Evolutionary conservation across 2,113 vertebrate species (phyloP).

Genomic region (Struthidea cinerea): DNA sequence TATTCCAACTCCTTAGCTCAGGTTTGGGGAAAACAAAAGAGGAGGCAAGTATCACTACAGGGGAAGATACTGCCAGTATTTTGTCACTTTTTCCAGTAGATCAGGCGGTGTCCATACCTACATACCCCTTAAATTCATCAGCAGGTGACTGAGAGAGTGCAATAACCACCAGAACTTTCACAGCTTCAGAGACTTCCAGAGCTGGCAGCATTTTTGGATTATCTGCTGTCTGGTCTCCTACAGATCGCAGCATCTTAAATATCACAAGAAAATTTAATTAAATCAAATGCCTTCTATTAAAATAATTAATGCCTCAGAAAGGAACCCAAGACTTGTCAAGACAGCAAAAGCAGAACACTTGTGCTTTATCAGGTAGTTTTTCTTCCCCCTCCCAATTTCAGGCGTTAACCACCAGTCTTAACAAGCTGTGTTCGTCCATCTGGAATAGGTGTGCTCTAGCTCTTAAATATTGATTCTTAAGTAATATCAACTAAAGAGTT

Average conservation of each 20-base stretch:
- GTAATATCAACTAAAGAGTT: background rate
- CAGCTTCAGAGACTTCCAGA: background rate
- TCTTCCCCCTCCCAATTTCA: fast-evolving
- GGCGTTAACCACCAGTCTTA: background rate
- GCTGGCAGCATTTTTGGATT: background rate
- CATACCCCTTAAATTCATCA: background rate
- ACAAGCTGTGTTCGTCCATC: background rate
- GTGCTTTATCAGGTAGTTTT: background rate
- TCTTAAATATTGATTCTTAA: background rate
- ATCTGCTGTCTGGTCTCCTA: background rate
- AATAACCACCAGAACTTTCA: background rate
- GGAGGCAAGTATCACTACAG: background rate
- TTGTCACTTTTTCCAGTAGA: background rate
- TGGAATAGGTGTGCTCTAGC: background rate
- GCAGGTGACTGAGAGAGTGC: background rate
- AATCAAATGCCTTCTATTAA: background rate
- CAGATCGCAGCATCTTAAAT: background rate
- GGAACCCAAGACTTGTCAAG: background rate
- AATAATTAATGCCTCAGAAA: background rate
- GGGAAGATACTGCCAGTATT: background rate
- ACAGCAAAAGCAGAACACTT: background rate
- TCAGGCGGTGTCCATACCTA: background rate
- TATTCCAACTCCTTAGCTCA: background rate
- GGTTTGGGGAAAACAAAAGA: background rate
- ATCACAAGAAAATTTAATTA: background rate